Conservation (phyloP, 1,140 invertebrate genomes). For the Oreohelix idahoensis region DNA sequence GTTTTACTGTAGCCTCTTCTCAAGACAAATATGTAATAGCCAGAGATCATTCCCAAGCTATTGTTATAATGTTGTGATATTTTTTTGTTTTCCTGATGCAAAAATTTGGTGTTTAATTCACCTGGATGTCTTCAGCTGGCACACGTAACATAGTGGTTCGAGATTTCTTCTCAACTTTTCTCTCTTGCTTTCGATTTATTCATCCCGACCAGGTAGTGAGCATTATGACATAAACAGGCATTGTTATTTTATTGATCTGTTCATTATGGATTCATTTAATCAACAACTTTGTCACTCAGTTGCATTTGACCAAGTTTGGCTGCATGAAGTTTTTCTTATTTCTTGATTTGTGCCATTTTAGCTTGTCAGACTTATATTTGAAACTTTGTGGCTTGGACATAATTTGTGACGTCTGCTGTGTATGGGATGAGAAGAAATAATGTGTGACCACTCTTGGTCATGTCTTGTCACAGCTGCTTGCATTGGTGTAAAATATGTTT, state of each 20-base stretch:
- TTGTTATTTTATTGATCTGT: constrained; percentile 18
- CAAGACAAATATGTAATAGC: no score
- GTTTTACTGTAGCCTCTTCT: no score
- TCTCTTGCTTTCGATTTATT: constrained; percentile 46
- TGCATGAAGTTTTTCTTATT: constrained; percentile 16
- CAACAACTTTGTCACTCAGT: background rate
- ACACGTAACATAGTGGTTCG: constrained; percentile 35
- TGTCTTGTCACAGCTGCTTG: background rate
- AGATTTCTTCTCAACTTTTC: constrained; percentile 45
- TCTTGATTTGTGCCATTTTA: constrained; percentile 12
- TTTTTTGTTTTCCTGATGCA: constrained; percentile 1
- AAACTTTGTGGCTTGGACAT: constrained; percentile 5
- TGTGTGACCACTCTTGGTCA: background rate
- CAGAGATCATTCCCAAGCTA: no score
- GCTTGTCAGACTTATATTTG: constrained; percentile 13
- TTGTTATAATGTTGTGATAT: background rate
- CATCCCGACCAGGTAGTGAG: constrained; percentile 40
- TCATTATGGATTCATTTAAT: background rate
- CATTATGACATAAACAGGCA: constrained; percentile 33
- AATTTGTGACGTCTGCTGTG: background rate
- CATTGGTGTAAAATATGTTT: background rate
- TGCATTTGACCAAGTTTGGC: constrained; percentile 1
- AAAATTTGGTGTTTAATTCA: background rate
- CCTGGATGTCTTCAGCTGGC: constrained; percentile 26
- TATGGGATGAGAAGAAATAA: background rate